Percentiles rank a stretch among this genome's conserved stretches.
phyloP scores from a whole-genome alignment of 2,888 invertebrate species.

The Micropterix aruncella region DNA sequence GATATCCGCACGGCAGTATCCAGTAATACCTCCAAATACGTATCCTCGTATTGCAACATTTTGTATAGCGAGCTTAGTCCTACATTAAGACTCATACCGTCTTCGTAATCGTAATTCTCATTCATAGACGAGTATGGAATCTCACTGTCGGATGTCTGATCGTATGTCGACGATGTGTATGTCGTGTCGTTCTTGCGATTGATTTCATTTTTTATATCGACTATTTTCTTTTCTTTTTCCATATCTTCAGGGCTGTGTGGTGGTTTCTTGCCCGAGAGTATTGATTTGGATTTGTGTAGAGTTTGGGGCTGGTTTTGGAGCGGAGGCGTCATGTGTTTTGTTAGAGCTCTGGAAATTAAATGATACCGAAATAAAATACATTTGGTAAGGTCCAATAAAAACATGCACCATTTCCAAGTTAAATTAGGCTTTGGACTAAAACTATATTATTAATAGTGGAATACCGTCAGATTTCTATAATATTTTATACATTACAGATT shows the following conservation, averaged over 20 bases:
- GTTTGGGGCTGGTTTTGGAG: constrained; percentile 26
- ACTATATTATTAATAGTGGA: too few species aligned
- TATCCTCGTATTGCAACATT: constrained; percentile 50
- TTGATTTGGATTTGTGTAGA: constrained; percentile 27
- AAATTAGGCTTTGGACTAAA: too few species aligned
- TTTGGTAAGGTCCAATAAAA: too few species aligned
- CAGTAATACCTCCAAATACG: constrained; percentile 47
- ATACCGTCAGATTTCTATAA: too few species aligned
- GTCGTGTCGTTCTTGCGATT: constrained; percentile 23
- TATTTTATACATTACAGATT: too few species aligned
- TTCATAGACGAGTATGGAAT: constrained; percentile 30
- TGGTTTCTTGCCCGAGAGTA: constrained; percentile 14
- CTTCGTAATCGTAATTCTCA: constrained; percentile 26
- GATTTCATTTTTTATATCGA: constrained; percentile 26
- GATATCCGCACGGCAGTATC: constrained; percentile 42
- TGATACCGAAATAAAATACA: too few species aligned
- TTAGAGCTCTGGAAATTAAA: constrained; percentile 50
- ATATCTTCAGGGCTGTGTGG: constrained; percentile 17
- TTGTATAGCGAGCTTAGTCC: constrained; percentile 3
- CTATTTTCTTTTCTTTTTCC: constrained; percentile 26
- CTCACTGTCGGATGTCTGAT: constrained; percentile 27
- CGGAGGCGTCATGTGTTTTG: constrained; percentile 55
- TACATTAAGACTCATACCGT: neutral
- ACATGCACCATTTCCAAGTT: too few species aligned
- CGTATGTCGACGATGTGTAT: constrained; percentile 18